phyloP scores from a whole-genome alignment of 2,113 vertebrate species.

The Vidua chalybeata region DNA sequence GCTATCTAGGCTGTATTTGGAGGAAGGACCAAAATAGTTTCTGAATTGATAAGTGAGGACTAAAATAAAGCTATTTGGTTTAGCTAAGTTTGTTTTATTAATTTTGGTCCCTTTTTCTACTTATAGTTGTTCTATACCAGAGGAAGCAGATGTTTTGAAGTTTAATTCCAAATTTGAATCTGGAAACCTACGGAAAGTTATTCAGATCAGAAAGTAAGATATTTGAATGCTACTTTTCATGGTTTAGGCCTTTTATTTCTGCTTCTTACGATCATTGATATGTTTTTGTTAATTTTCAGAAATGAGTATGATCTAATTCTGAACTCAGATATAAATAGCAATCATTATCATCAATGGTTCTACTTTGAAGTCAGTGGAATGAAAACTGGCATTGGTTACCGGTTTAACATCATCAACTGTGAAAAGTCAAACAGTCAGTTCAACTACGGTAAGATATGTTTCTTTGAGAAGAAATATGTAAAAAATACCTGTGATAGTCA shows the following conservation, averaged over 20 bases:
- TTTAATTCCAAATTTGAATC: slow-evolving; percentile 99
- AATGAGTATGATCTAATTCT: slow-evolving; percentile 96
- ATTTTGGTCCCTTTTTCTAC: neutral
- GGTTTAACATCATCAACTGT: slow-evolving; percentile 99
- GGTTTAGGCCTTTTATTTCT: neutral
- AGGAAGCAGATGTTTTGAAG: slow-evolving; percentile 88
- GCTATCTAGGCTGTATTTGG: neutral
- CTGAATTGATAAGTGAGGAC: neutral
- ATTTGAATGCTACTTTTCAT: neutral
- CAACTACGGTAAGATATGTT: slow-evolving; percentile 89
- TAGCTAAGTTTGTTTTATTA: neutral
- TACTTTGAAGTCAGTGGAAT: slow-evolving; percentile 99
- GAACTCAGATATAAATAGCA: slow-evolving; percentile 99
- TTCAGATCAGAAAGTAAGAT: slow-evolving; percentile 96
- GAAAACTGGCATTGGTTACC: slow-evolving; percentile 84
- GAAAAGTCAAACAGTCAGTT: slow-evolving; percentile 99
- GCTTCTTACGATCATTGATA: slow-evolving; percentile 26
- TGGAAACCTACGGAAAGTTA: slow-evolving; percentile 94
- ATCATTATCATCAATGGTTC: slow-evolving; percentile 99
- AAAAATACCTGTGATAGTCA: neutral
- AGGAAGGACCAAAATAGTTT: neutral
- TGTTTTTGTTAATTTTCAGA: slow-evolving; percentile 75
- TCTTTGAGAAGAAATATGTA: neutral
- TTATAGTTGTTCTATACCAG: slow-evolving; percentile 80
- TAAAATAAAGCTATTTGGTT: neutral